Evolutionary conservation across 2,888 invertebrate species (phyloP), one percentile per base, ranked within the genome.

Genomic region (Orthosia gothica): DNA sequence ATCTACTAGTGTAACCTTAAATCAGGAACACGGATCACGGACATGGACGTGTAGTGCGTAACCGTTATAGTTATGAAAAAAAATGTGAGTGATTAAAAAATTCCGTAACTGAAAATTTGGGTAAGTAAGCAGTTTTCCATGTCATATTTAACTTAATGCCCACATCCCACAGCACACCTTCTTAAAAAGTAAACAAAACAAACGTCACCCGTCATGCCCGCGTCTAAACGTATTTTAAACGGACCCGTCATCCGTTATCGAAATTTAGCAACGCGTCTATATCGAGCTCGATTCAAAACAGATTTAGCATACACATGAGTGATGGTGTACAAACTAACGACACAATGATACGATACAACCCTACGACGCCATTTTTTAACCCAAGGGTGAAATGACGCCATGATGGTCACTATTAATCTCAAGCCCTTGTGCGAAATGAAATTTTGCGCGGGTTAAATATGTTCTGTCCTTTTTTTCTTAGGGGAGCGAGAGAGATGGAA

Each of bases 311-410:
- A 92, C 92, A 90, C 93, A 93, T 95, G 95, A 96, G 90, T 93
- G 94, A 95, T 96, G 95, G 88, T 84, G 84, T 62, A 71, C 81
- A 86, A 89, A 91, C 91, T 95, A 95, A 95, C 94, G 95, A 95
- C 90, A 83, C 87, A 91, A 93, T 92, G 91, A 95, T 95, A 88
- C 81, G 88, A 81, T 87, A 84, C 91, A 91, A 92, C 94, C 94
- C 94, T 93, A 89, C 91, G 87, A 88, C 91, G 92, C 89, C 88
- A 92, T 95, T 95, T 95, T 95, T 95, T 93, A 74, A 79, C 81
- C 62, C 82, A 93, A 93, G 94, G 94, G 94, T 91, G 90, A 89
- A 92, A 89, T 91, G 83, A 87, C 84, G 40, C 40, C 40, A 40
- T 40, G 40, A 40, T 40, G 84, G 81, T 86, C 88, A 89, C 92